phyloP scores from a whole-genome alignment of 2,797 vertebrate species.

The Chelidonichthys spinosus region DNA sequence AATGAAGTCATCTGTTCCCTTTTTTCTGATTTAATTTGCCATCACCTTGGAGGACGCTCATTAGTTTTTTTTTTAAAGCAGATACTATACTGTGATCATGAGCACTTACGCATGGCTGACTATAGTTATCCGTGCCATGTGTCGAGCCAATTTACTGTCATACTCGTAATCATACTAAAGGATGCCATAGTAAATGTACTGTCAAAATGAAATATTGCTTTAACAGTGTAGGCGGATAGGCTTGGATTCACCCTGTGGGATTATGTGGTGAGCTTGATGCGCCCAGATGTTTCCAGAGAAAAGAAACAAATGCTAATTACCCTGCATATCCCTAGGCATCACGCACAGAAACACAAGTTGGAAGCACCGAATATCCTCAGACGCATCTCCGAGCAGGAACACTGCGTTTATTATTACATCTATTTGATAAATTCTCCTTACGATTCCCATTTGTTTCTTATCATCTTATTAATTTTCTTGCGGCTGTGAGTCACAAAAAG shows the following conservation, averaged over 20 bases:
- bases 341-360: constrained; percentile 58
- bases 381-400: constrained; percentile 46
- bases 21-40: constrained; percentile 59
- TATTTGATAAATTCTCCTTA: constrained; percentile 29
- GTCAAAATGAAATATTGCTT: constrained; percentile 61
- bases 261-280: constrained; percentile 73
- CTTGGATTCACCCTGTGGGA: constrained; percentile 74
- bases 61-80: constrained; percentile 28
- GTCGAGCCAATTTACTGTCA: constrained; percentile 28
- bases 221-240: constrained; percentile 65
- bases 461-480: constrained; percentile 40
- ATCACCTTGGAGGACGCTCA: constrained; percentile 56
- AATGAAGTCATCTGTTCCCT: constrained; percentile 62
- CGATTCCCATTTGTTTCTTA: constrained; percentile 15
- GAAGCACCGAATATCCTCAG: constrained; percentile 62
- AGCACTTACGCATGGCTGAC: constrained; percentile 31
- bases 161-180: constrained; percentile 27
- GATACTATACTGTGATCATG: constrained; percentile 51
- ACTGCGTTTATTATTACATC: constrained; percentile 6
- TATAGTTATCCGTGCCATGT: constrained; percentile 42
- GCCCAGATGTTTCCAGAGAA: constrained; percentile 82
- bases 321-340: constrained; percentile 70
- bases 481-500: constrained; percentile 50
- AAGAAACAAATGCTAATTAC: constrained; percentile 83
- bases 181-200: constrained; percentile 50